phyloP scores from a whole-genome alignment of 2,113 vertebrate species.

The Caretta caretta region DNA sequence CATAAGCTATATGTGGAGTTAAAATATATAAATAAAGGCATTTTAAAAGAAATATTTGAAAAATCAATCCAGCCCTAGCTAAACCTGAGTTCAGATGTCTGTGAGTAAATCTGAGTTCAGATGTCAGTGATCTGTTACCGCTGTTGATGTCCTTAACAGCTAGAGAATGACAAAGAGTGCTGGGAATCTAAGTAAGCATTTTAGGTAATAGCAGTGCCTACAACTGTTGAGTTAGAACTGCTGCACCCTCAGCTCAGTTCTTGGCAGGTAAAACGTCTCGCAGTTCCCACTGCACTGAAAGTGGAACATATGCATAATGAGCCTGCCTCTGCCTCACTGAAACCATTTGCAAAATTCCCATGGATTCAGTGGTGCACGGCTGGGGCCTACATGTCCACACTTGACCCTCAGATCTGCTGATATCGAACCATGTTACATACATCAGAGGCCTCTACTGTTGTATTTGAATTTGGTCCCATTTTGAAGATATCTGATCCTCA shows the following conservation, averaged over 20 bases:
- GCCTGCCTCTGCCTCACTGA: neutral
- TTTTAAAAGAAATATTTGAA: neutral
- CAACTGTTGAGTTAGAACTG: neutral
- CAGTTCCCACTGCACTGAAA: neutral
- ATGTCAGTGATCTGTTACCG: neutral
- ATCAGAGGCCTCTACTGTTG: neutral
- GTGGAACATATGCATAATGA: neutral
- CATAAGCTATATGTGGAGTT: neutral
- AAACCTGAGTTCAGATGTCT: neutral
- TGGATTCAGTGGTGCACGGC: neutral
- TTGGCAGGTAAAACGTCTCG: neutral
- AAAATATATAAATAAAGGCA: neutral
- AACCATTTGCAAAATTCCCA: neutral
- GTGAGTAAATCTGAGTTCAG: neutral
- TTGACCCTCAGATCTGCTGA: neutral
- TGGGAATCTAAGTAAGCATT: rapidly evolving
- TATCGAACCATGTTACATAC: neutral
- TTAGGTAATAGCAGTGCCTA: neutral
- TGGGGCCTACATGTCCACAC: neutral
- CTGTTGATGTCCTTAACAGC: neutral
- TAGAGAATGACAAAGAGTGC: rapidly evolving
- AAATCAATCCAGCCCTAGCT: neutral
- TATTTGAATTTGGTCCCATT: neutral
- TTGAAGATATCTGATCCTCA: neutral
- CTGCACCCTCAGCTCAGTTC: neutral